Percentiles rank a stretch among this genome's conserved stretches.
phyloP scores from a whole-genome alignment of 2,113 vertebrate species.

The Spilogale gracilis region DNA sequence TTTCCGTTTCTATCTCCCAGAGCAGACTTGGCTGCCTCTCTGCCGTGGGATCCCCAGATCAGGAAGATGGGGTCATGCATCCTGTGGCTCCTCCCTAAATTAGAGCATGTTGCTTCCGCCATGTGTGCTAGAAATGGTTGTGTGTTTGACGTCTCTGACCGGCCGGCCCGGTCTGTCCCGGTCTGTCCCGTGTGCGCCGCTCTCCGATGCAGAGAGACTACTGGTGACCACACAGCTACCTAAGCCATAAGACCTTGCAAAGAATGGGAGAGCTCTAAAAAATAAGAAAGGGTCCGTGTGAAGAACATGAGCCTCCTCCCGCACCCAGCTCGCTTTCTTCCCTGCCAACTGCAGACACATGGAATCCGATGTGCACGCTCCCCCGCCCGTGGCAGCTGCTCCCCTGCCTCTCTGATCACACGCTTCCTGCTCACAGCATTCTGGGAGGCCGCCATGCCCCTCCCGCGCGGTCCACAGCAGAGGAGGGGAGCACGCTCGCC shows the following conservation, averaged over 20 bases:
- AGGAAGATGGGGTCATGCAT: not conserved
- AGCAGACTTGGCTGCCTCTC: not conserved
- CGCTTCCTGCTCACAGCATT: not conserved
- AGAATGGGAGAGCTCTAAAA: not conserved
- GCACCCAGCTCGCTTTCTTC: not conserved
- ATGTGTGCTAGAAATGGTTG: not conserved
- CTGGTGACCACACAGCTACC: not conserved
- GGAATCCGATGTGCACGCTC: not conserved
- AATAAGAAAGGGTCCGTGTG: not conserved
- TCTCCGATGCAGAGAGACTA: not conserved
- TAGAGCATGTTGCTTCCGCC: no score
- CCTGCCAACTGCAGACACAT: fast-evolving
- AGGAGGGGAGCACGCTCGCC: not conserved
- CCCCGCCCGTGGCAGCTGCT: not conserved
- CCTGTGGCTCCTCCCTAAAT: not conserved
- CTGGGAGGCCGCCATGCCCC: not conserved
- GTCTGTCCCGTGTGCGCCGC: not conserved
- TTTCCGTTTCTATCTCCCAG: not conserved
- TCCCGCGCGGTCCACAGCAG: not conserved
- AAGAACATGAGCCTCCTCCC: not conserved
- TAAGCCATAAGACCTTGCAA: not conserved
- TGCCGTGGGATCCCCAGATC: not conserved
- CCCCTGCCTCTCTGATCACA: not conserved
- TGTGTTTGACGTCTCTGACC: not conserved
- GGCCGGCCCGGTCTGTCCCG: not conserved